These are phyloP conservation scores for Dasysyrphus albostriatus DNA, from an alignment of 2,888 invertebrate genomes.

Conservation along the genomic window DNA sequence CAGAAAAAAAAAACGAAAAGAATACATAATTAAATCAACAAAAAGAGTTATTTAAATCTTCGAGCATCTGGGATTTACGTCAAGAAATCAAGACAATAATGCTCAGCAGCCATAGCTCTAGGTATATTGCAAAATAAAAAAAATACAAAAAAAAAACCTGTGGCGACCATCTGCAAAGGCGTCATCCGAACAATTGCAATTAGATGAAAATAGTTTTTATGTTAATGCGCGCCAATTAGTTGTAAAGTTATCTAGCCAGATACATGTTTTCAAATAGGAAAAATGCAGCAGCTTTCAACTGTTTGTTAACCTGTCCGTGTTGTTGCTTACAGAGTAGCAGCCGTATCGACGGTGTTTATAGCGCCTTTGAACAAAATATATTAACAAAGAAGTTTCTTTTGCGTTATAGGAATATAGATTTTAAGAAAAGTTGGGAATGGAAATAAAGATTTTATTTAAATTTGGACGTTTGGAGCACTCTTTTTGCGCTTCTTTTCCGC, in stretches of 20 bases:
- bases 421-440: too few species aligned
- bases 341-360: neutral
- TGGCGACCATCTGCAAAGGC: constrained; percentile 41
- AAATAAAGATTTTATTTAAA: too few species aligned
- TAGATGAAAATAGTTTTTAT: constrained; percentile 48
- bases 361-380: neutral
- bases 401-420: too few species aligned
- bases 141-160: constrained; percentile 9
- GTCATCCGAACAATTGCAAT: constrained; percentile 39
- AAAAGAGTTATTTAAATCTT: constrained; percentile 49
- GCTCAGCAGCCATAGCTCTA: neutral
- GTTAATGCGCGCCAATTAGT: constrained; percentile 55
- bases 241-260: constrained; percentile 19
- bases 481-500: too few species aligned
- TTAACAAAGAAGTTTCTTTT: too few species aligned
- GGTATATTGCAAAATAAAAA: neutral
- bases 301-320: constrained; percentile 12
- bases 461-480: too few species aligned
- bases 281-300: constrained; percentile 17
- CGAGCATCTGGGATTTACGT: constrained; percentile 48
- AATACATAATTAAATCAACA: constrained; percentile 32
- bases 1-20: neutral
- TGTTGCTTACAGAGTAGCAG: neutral
- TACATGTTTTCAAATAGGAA: constrained; percentile 23
- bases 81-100: constrained; percentile 33